Conservation (phyloP, 2,797 vertebrate species). For the Cyprinodon diabolis region DNA sequence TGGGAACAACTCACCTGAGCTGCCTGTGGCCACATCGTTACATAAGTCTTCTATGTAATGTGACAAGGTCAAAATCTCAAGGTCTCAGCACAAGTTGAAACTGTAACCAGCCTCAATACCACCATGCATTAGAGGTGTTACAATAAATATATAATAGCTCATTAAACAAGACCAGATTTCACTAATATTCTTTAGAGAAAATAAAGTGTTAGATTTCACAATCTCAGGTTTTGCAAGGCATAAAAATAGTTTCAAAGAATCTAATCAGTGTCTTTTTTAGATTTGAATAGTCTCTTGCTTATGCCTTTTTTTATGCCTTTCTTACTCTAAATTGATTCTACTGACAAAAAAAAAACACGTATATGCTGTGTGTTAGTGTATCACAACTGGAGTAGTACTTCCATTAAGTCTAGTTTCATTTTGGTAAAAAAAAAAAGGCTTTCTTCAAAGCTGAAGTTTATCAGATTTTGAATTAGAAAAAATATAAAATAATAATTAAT, state of each 20-base stretch:
- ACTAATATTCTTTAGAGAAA: too few species aligned
- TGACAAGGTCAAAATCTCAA: constrained; percentile 8
- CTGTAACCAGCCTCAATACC: neutral
- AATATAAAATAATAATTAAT: neutral
- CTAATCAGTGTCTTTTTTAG: too few species aligned
- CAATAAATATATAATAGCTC: neutral
- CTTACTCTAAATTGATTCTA: neutral
- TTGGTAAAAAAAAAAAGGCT: too few species aligned
- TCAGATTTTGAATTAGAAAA: neutral
- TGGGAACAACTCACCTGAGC: neutral
- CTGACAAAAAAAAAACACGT: neutral
- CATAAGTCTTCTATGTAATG: neutral
- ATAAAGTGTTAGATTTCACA: too few species aligned
- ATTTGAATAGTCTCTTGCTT: neutral
- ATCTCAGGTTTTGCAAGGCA: neutral
- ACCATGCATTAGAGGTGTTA: neutral
- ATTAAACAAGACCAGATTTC: neutral
- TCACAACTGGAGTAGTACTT: neutral
- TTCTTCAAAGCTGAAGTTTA: too few species aligned
- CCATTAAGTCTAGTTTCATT: neutral
- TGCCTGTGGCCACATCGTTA: neutral
- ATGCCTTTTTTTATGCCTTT: neutral
- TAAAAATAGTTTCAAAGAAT: neutral
- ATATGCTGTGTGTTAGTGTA: neutral
- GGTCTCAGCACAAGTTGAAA: neutral